These are phyloP conservation scores for Pituophis catenifer DNA, from an alignment of 2,113 vertebrate genomes.

Conservation along the genomic window DNA sequence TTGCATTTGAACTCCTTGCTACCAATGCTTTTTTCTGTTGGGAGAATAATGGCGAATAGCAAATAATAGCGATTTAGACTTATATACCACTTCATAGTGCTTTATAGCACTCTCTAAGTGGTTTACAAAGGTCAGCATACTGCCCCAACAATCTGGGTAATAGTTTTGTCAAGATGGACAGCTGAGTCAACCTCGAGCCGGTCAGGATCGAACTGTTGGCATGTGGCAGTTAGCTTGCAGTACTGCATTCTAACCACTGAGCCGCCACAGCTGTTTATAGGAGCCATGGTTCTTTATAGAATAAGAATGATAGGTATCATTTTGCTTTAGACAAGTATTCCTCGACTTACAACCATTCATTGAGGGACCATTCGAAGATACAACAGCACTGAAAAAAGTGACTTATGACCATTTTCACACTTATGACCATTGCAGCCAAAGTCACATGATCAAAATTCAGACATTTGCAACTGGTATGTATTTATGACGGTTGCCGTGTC, in stretches of 20 bases:
- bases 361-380: background rate
- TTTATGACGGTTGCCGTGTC: background rate
- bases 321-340: background rate
- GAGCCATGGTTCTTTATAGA: background rate
- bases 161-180: background rate
- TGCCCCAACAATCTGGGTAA: background rate
- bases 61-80: background rate
- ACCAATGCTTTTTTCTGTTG: conserved; percentile 2
- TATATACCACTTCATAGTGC: background rate
- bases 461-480: background rate
- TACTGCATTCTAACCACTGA: background rate
- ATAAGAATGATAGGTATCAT: background rate
- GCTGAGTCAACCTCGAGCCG: no score
- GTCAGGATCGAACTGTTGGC: no score
- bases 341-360: background rate
- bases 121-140: background rate
- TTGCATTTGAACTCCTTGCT: conserved; percentile 18
- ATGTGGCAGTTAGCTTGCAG: background rate
- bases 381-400: background rate
- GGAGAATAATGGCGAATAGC: background rate
- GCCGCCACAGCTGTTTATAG: background rate
- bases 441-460: background rate
- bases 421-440: background rate
- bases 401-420: background rate
- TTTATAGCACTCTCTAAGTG: background rate